Evolutionary conservation across 2,888 invertebrate species (phyloP), one percentile per base, ranked within the genome.

Genomic region (Coecobrya sp.): DNA sequence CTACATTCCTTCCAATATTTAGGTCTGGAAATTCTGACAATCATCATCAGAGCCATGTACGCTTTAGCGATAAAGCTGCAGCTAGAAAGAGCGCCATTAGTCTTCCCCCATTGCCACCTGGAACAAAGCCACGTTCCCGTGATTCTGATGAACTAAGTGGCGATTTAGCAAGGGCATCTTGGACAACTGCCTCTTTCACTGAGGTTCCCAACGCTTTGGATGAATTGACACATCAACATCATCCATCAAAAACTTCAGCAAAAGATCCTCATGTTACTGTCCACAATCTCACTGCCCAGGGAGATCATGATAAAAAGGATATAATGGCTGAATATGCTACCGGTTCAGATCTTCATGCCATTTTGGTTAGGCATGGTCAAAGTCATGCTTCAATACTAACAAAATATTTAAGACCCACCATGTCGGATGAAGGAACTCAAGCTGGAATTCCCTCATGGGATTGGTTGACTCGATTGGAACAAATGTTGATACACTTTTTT

Each of bases 401-500:
- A 19, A 73, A 81, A 55, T 91, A 59, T 59, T 68, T 86, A 11
- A 22, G 70, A n/a, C 79, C 81, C 7, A 81, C 22, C 0, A 70
- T 73, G 68, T 5, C 16, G 0, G 91, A 91, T 70, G 86, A 87
- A 22, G 86, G 81, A 36, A 87, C 82, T 11, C 91, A 91, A 70
- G 81, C 82, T 5, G 93, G 93, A 11, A 49, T 84, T 5, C 86
- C 93, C 7, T 45, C 87, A 1, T 90, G 87, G 85, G 91, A 93
- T 27, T 93, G 93, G 93, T 30, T 93, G 19, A 30, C 52, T 4
- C 65, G 85, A 7, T 42, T 91, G 42, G 93, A 93, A 55, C 88
- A 88, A 81, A 65, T 93, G 59, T 62, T 93, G 10, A 81, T 91
- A 8, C 91, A 85, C 25, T 93, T 93, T 86, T 93, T 93, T 45